These are phyloP conservation scores for Cremastinae sp. DNA, from an alignment of 2,888 invertebrate genomes.

Conservation along the genomic window DNA sequence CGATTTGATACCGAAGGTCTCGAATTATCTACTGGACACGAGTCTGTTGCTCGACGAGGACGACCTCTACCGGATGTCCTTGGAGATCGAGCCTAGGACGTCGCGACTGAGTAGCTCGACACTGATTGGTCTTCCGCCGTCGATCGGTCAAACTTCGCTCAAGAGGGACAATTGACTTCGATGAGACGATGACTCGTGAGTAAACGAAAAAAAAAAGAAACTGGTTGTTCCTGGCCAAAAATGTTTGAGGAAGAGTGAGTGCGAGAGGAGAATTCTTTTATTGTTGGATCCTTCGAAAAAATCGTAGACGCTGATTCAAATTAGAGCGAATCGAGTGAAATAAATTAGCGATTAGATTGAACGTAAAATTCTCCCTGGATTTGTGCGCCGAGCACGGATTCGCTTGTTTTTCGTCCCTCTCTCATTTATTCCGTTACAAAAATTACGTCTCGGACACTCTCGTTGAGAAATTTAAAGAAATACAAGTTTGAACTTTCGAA, in stretches of 20 bases:
- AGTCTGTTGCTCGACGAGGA: conserved; percentile 90
- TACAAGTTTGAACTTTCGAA: no score
- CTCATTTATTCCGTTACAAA: no score
- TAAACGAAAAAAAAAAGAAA: conserved; percentile 32
- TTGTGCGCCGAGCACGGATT: no score
- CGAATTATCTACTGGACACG: conserved; percentile 90
- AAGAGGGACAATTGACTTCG: conserved; percentile 64
- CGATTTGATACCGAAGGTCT: conserved; percentile 90
- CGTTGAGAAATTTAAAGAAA: no score
- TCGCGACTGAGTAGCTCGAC: conserved; percentile 82
- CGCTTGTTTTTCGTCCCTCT: no score
- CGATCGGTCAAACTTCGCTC: conserved; percentile 65
- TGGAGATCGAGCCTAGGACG: conserved; percentile 92
- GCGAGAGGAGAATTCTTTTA: background rate
- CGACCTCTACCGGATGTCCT: conserved; percentile 89
- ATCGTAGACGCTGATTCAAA: no score
- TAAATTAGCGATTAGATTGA: no score
- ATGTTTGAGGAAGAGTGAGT: background rate
- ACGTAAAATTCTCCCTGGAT: no score
- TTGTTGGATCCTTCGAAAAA: background rate
- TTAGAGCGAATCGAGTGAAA: no score
- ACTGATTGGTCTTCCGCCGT: conserved; percentile 69
- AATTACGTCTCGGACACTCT: no score
- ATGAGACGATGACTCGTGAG: conserved; percentile 27
- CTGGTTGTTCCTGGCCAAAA: conserved; percentile 7